Base-by-base conservation (phyloP, 2,113 vertebrate species). In the Aphelocoma coerulescens region DNA sequence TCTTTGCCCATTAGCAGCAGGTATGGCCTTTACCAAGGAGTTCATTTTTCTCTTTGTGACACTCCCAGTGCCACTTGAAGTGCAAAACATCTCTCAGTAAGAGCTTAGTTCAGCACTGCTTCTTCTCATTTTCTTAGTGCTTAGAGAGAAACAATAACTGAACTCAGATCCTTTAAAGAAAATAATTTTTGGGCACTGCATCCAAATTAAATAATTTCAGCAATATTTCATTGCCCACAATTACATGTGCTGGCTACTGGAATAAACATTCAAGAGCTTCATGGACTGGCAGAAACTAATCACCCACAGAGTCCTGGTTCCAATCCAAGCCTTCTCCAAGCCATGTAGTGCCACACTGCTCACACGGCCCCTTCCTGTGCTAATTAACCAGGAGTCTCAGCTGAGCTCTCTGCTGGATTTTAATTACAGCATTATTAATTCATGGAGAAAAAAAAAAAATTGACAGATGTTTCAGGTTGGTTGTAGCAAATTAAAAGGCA, bases 391-490 rank as follows among this genome's bases (percentile, higher is more conserved):
- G 77, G 62, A 93, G 66, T 37, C 77, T 93, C 88, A 94, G 78
- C 79, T 95, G 95, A 97, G 85, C 61, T 98, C 94, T 97, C 96
- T 92, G 91, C 94, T 97, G 96, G 96, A 96, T 97, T 98, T 97
- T 98, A 98, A 98, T 98, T 98, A 97, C 66, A 77, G 68, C 94
- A 71, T 96, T 97, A 97, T 97, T 98, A 98, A 97, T 97, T 97
- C 92, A 91, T 68, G 86, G 81, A 15, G 81, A 76, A 68, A 78
- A 8, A n/a, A n/a, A 49, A 51, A 35, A 93, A 95, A 65, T 4
- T 95, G 97, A 96, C 96, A 97, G 96, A 94, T 97, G 97, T 96
- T 96, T 95, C 96, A 97, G 91, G 88, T 89, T 96, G 95, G 96
- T 93, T 23, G 32, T 79, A 96, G 94, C 92, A 97, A 97, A 97